These are phyloP conservation scores for Brienomyrus longianalis DNA, from an alignment of 2,113 vertebrate species.

Conservation along the genomic window DNA sequence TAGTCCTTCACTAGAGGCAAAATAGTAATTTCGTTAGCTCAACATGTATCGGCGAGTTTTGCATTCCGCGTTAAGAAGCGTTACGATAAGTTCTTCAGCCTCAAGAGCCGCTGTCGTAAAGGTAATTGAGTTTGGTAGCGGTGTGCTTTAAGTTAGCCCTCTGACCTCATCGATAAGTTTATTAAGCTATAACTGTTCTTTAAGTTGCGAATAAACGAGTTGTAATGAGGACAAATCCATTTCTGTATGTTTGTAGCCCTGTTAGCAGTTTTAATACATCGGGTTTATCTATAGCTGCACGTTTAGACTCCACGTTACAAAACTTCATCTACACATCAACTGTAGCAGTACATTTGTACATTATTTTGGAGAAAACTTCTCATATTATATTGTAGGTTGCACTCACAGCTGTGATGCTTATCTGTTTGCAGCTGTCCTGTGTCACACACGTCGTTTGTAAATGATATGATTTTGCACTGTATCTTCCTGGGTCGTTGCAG, in stretches of 20 bases:
- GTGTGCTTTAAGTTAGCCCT: not conserved
- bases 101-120: conserved; percentile 39
- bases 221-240: not conserved
- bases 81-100: conserved; percentile 26
- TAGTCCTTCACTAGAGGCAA: not conserved
- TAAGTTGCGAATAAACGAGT: not conserved
- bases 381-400: not conserved
- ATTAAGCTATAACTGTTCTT: not conserved
- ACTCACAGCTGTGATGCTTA: not conserved
- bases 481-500: not conserved
- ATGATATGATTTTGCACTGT: not conserved
- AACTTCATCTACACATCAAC: not conserved
- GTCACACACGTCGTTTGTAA: not conserved
- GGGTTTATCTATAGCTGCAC: not conserved
- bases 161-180: not conserved
- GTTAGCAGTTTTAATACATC: not conserved
- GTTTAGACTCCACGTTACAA: not conserved
- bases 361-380: not conserved
- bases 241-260: not conserved
- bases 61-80: conserved; percentile 44
- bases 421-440: not conserved
- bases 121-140: conserved; percentile 41
- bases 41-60: conserved; percentile 61
- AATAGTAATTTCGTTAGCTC: not conserved
- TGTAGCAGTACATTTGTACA: not conserved